These are phyloP conservation scores for Bufotes viridis DNA, from an alignment of 2,797 vertebrate species.

Conservation along the genomic window DNA sequence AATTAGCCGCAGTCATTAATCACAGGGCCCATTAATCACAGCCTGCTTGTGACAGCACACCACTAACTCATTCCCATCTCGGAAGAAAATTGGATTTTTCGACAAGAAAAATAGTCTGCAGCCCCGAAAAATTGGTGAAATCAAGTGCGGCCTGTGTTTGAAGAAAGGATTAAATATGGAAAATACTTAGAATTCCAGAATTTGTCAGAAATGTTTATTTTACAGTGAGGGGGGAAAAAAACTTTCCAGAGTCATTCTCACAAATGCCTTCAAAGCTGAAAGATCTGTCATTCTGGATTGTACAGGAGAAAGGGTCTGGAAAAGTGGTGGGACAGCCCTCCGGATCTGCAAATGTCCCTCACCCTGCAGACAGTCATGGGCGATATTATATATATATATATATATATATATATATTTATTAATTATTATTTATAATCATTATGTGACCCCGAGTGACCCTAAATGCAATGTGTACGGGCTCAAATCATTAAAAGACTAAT, in stretches of 20 bases:
- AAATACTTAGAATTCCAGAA: conserved; percentile 58
- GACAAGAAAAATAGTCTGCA: conserved; percentile 33
- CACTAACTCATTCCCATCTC: conserved; percentile 33
- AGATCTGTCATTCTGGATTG: conserved; percentile 11
- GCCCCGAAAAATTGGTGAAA: background rate
- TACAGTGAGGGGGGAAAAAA: conserved; percentile 22
- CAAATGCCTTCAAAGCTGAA: conserved; percentile 3
- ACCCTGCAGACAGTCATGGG: background rate
- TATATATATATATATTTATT: no score
- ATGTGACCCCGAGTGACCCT: no score
- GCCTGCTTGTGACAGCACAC: conserved; percentile 41
- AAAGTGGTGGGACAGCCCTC: background rate
- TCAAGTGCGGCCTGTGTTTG: conserved; percentile 39
- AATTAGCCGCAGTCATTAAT: conserved; percentile 33
- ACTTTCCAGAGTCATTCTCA: conserved; percentile 28
- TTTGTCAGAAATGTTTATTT: conserved; percentile 62
- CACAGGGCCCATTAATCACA: background rate
- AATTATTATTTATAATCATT: no score
- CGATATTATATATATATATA: no score
- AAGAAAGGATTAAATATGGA: conserved; percentile 54
- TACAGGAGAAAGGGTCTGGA: background rate
- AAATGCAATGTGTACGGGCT: no score
- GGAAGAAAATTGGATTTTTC: background rate
- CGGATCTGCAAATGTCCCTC: background rate
- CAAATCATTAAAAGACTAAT: no score